Evolutionary conservation across 2,113 vertebrate species (phyloP).

Genomic region (Pterocles gutturalis): DNA sequence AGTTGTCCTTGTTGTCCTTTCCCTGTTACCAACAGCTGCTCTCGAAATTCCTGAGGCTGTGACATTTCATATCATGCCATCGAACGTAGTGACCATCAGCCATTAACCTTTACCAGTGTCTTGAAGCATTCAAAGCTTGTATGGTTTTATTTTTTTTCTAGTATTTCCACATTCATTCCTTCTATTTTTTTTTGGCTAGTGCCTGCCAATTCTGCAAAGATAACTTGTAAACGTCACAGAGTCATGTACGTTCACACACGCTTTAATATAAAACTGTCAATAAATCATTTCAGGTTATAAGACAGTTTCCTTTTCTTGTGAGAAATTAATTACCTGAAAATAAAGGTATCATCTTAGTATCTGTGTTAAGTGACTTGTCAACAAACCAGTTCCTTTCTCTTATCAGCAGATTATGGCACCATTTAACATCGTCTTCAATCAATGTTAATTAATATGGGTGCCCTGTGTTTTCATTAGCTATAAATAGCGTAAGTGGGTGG

Average conservation of each 20-base stretch:
- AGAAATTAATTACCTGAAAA: background rate
- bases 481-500: slow-evolving; percentile 22
- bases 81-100: background rate
- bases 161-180: background rate
- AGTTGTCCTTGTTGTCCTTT: background rate
- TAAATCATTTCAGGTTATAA: background rate
- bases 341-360: background rate
- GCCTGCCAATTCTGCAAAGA: background rate
- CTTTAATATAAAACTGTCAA: background rate
- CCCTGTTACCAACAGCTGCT: background rate
- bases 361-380: background rate
- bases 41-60: background rate
- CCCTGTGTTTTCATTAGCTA: background rate
- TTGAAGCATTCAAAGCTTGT: background rate
- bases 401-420: background rate
- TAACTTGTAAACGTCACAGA: background rate
- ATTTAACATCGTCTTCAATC: background rate
- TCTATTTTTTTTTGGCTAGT: background rate
- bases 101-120: background rate
- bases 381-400: background rate
- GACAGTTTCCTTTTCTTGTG: background rate
- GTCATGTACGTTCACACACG: rapidly evolving
- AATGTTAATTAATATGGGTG: background rate
- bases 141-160: background rate
- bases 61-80: background rate